Evolutionary conservation across 2,888 invertebrate species (phyloP).

Genomic region (Stenoptilia bipunctidactyla): DNA sequence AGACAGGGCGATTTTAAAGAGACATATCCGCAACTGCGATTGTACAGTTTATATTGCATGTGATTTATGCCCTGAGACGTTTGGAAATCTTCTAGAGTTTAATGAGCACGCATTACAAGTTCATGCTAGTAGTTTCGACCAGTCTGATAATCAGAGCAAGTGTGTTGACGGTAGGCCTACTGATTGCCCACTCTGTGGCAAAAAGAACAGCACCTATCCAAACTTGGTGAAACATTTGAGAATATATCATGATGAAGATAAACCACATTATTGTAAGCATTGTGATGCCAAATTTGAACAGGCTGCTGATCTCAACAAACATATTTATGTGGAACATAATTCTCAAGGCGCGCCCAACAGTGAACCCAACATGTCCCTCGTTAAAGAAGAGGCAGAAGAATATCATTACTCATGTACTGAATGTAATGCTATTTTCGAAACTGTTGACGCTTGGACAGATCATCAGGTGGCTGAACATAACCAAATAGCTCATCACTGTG

Average conservation of each 20-base stretch:
- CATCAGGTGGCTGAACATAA: slow-evolving; percentile 71
- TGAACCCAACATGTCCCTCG: slow-evolving; percentile 53
- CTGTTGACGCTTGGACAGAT: slow-evolving; percentile 68
- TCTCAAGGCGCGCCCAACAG: slow-evolving; percentile 31
- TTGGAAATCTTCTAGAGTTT: slow-evolving; percentile 56
- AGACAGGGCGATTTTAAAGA: slow-evolving; percentile 54
- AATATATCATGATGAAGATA: slow-evolving; percentile 56
- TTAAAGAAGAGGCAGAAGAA: slow-evolving; percentile 63
- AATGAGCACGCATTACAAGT: slow-evolving; percentile 56
- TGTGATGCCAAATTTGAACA: slow-evolving; percentile 70
- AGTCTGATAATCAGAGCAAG: slow-evolving; percentile 42
- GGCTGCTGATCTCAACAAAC: slow-evolving; percentile 68
- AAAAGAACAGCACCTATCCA: slow-evolving; percentile 66
- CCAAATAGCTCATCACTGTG: slow-evolving; percentile 67
- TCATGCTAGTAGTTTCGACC: slow-evolving; percentile 56
- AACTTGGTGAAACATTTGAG: slow-evolving; percentile 72
- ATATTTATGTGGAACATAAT: slow-evolving; percentile 71
- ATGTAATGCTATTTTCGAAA: slow-evolving; percentile 71
- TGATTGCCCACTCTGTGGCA: slow-evolving; percentile 68
- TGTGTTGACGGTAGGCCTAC: slow-evolving; percentile 60
- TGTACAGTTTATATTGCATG: slow-evolving; percentile 73
- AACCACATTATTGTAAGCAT: slow-evolving; percentile 70
- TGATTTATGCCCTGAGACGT: slow-evolving; percentile 57
- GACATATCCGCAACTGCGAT: slow-evolving; percentile 64
- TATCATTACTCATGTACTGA: slow-evolving; percentile 73